Conservation (phyloP, 2,888 invertebrate genomes). For the Stenchaetothrips biformis region DNA sequence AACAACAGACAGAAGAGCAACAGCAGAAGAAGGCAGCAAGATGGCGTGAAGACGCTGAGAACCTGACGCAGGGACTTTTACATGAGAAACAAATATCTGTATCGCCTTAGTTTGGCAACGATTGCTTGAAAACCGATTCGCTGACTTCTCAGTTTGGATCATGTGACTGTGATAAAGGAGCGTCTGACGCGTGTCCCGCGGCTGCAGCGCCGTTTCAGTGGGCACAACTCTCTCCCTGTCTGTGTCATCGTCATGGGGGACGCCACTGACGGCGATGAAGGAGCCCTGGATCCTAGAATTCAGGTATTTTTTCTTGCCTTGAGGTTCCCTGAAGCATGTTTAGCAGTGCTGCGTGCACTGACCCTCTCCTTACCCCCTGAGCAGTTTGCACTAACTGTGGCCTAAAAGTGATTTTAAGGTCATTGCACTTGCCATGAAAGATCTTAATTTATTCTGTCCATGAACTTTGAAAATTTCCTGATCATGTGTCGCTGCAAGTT, state of each 20-base stretch:
- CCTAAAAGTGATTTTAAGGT: no score
- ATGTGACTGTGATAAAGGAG: not conserved
- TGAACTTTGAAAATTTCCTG: no score
- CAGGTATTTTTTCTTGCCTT: slow-evolving; percentile 44
- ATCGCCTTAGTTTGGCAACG: not conserved
- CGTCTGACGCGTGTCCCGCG: not conserved
- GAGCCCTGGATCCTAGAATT: slow-evolving; percentile 51
- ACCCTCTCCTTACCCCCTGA: slow-evolving; percentile 34
- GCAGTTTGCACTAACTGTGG: not conserved
- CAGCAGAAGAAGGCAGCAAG: not conserved
- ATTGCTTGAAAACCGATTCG: not conserved
- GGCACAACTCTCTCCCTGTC: not conserved
- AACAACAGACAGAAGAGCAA: not conserved
- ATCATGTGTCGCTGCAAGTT: not conserved
- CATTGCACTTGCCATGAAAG: no score
- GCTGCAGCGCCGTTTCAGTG: not conserved
- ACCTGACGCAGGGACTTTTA: not conserved
- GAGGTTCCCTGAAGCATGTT: not conserved
- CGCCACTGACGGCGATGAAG: slow-evolving; percentile 38
- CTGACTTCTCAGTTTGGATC: not conserved
- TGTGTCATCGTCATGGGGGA: not conserved
- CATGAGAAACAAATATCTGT: not conserved
- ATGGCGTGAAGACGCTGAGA: not conserved
- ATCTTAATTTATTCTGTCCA: no score
- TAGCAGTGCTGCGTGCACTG: slow-evolving; percentile 16